phyloP scores from a whole-genome alignment of 2,797 vertebrate species.

The Bradypodion ventrale region DNA sequence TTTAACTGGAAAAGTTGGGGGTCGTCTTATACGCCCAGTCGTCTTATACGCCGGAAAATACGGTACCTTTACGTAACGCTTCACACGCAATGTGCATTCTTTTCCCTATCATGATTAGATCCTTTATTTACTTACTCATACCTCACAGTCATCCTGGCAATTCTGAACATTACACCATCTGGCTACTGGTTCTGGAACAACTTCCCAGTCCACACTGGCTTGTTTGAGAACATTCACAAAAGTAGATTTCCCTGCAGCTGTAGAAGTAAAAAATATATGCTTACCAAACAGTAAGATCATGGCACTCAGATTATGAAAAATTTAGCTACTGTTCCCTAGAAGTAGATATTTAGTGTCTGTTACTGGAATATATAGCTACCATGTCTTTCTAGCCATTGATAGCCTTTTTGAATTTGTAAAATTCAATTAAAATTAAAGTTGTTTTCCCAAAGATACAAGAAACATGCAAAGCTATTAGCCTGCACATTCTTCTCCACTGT shows the following conservation, averaged over 20 bases:
- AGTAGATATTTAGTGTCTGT: neutral
- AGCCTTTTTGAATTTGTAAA: neutral
- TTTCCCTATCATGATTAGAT: neutral
- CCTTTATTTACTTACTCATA: constrained; percentile 61
- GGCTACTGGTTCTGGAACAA: constrained; percentile 91
- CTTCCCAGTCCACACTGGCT: constrained; percentile 86
- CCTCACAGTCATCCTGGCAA: constrained; percentile 82
- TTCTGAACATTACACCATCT: constrained; percentile 94
- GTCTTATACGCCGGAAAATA: too few species aligned
- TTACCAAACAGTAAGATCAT: neutral
- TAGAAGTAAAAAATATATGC: accelerated
- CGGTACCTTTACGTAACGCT: too few species aligned
- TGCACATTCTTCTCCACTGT: too few species aligned
- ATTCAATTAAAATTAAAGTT: too few species aligned
- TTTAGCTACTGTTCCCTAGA: neutral
- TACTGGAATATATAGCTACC: neutral
- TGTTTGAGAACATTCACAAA: constrained; percentile 88
- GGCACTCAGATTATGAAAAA: neutral
- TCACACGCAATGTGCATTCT: neutral
- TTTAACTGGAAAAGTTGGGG: too few species aligned
- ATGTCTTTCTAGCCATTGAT: neutral
- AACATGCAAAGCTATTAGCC: too few species aligned
- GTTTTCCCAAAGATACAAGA: too few species aligned
- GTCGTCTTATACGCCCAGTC: too few species aligned
- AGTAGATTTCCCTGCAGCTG: constrained; percentile 91